Evolutionary conservation across 2,888 invertebrate genomes (phyloP), one percentile per base, ranked within the genome.

Genomic region (Piscicola geometra): DNA sequence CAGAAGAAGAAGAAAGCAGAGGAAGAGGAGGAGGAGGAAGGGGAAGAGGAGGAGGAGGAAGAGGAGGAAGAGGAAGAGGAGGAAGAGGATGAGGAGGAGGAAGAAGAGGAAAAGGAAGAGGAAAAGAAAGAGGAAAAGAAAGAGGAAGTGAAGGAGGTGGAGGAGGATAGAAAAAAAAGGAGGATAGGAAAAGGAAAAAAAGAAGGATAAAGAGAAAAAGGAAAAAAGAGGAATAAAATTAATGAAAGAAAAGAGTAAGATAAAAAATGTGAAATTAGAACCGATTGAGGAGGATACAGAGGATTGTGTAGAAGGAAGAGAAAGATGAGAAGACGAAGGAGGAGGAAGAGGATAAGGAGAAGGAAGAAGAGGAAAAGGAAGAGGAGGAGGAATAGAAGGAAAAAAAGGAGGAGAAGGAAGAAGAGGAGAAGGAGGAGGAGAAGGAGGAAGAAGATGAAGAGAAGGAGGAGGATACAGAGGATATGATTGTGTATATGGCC

Each of bases 281-380:
- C 9, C 5, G 41, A 15, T 9, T 5, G 41, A 41, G 41, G 41
- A 41, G 41, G 41, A 41, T 3, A 18, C 3, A 9, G 64, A 64
- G 64, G 64, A 30, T 3, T 66, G 71, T 25, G 75, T 70, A n/a
- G 69, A 36, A 60, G 33, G 76, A 35, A 35, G 73, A 72, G 68
- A 60, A 30, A 25, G 76, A 56, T 5, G 60, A 56, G 60, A n/a
- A 56, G 60, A n/a, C 9, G 21, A n/a, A 56, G 21, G 60, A 56
- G 60, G 60, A 56, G 60, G 60, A 56, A n/a, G 60, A 56, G 60
- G n/a, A 56, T 9, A n/a, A 56, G 32, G 68, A 67, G 32, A n/a
- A 67, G 32, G 68, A 67, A 15, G 35, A 67, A 15, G 68, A 67
- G 32, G 35, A 67, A 15, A 32, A 67, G 32, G 35, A 67, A 33